A percentile compares a stretch with the other conserved stretches of the same genome.
These are phyloP conservation scores for Pseudomyrmex sp. DNA, from an alignment of 1,140 invertebrate genomes.

Conservation along the genomic window DNA sequence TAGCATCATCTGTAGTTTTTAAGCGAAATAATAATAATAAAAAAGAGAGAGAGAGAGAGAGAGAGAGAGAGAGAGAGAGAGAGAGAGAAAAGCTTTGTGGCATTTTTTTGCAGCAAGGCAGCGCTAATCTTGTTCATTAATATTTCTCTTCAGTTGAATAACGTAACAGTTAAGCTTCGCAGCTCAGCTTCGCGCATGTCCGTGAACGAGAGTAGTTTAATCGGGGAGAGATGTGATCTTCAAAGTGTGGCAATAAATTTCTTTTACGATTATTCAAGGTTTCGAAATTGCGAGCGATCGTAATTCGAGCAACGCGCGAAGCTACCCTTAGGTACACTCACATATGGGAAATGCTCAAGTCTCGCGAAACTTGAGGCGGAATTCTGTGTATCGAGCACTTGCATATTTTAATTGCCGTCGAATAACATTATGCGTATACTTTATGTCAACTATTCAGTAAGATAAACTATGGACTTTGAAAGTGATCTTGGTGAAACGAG, in stretches of 20 bases:
- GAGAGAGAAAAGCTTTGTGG: background rate
- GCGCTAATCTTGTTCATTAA: slow-evolving; percentile 21
- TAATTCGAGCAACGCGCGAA: slow-evolving; percentile 23
- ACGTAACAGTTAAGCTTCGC: too few species aligned
- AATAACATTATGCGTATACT: too few species aligned
- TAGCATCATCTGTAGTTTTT: slow-evolving; percentile 11
- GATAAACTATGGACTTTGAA: too few species aligned
- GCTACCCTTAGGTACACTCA: background rate
- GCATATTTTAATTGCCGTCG: too few species aligned
- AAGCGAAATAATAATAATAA: background rate
- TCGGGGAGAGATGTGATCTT: background rate
- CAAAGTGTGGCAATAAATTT: slow-evolving; percentile 31
- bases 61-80: background rate
- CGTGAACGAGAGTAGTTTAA: background rate
- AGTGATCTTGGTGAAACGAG: background rate
- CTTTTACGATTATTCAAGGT: slow-evolving; percentile 25
- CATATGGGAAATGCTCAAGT: slow-evolving; percentile 1
- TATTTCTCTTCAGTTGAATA: slow-evolving; percentile 1
- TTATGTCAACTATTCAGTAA: too few species aligned
- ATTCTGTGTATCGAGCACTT: too few species aligned
- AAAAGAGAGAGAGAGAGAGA: background rate
- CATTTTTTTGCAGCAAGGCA: background rate
- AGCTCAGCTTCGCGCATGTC: background rate
- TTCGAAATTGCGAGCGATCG: slow-evolving; percentile 6
- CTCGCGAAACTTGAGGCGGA: background rate